Evolutionary conservation across 2,113 vertebrate species (phyloP), one percentile per base, ranked within the genome.

Genomic region (Mus pahari): DNA sequence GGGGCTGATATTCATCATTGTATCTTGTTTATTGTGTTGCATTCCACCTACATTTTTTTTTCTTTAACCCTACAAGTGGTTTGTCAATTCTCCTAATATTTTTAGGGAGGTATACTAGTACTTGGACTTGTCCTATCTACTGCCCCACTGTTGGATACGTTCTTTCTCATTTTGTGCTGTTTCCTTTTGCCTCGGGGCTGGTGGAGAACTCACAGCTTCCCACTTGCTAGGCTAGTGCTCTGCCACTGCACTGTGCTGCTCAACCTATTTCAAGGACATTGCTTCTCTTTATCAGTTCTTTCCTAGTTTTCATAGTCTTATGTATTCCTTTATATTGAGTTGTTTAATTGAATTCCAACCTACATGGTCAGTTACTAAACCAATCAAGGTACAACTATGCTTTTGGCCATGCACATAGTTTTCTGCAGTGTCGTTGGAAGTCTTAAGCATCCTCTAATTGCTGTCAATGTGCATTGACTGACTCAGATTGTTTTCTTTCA

Each of bases 281-380:
- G n/a, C 19, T 79, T 92, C 62, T 60, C 39, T 83, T 89, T 36
- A 64, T 28, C 22, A 73, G 60, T 78, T 66, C 13, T 39, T 91
- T 64, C 42, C 22, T 66, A n/a, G 24, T 78, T 75, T 75, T 28
- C 55, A 60, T 82, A 39, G n/a, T 73, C 16, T 81, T 77, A 31
- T 50, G 89, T n/a, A 60, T 36, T 66, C 28, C 28, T 31, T 66
- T 71, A 78, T 78, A 36, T 48, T 90, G 28, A 78, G 14, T 86
- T 48, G 22, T 13, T 82, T 89, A 89, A 86, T 78, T 94, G 68
- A 94, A n/a, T 95, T 92, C 53, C 78, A 93, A 91, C 11, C 20
- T 71, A 84, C 50, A 50, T 81, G 13, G 55, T 91, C 68, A 93
- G 66, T 86, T 68, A 81, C 42, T 60, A 94, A 96, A 75, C 13